phyloP scores from a whole-genome alignment of 1,140 invertebrate genomes.

The Sarcophaga peregrina region DNA sequence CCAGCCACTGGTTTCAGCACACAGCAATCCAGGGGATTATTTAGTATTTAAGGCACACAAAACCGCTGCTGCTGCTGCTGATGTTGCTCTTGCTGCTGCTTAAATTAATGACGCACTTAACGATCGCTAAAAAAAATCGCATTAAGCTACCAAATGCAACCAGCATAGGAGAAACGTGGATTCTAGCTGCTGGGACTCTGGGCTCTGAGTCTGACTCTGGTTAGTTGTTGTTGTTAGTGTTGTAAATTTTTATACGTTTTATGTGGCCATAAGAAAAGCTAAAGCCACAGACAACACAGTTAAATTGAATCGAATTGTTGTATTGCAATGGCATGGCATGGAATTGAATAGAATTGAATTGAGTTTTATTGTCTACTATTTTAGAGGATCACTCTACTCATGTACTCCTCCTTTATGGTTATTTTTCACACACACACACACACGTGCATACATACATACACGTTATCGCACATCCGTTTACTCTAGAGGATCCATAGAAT shows the following conservation, averaged over 20 bases:
- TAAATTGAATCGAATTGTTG: not conserved
- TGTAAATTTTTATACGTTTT: not conserved
- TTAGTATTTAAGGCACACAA: slow-evolving; percentile 18
- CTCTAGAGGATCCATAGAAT: too few relatives aligned
- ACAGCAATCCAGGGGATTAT: not conserved
- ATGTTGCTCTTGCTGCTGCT: not conserved
- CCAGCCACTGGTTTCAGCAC: not conserved
- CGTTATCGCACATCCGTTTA: too few relatives aligned
- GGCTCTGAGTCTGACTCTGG: too few relatives aligned
- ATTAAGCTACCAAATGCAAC: slow-evolving; percentile 3
- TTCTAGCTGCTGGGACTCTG: too few relatives aligned
- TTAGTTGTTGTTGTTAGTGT: not conserved
- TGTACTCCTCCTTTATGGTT: too few relatives aligned
- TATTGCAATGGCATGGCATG: not conserved
- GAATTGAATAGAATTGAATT: slow-evolving; percentile 4
- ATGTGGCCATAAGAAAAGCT: not conserved
- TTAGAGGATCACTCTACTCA: not conserved
- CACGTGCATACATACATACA: too few relatives aligned
- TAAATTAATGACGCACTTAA: slow-evolving; percentile 22
- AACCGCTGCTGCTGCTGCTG: too few relatives aligned
- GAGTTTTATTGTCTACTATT: not conserved
- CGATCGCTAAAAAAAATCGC: not conserved
- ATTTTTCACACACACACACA: too few relatives aligned
- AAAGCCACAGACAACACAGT: too few relatives aligned
- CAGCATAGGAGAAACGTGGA: too few relatives aligned